Conservation (phyloP, 2,888 invertebrate genomes). For the Papilio elwesi region DNA sequence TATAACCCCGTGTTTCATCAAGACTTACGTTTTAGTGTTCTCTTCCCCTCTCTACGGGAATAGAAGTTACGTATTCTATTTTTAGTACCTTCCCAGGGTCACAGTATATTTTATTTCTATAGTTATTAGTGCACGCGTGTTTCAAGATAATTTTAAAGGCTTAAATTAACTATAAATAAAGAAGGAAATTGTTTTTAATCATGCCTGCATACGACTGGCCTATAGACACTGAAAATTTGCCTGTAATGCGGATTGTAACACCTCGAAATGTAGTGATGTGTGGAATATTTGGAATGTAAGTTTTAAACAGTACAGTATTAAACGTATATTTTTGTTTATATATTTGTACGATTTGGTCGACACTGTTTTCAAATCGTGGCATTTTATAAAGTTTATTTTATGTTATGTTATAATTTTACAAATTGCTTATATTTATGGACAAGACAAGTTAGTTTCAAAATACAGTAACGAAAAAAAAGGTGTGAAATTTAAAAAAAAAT, state of each 20-base stretch:
- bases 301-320: constrained; percentile 52
- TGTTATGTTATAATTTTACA: background rate
- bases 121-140: constrained; percentile 19
- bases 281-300: constrained; percentile 73
- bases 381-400: background rate
- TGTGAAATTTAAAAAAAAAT: background rate
- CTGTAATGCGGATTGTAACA: constrained; percentile 71
- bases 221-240: constrained; percentile 68
- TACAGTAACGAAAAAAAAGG: background rate
- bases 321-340: background rate
- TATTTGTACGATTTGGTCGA: constrained; percentile 29
- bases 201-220: constrained; percentile 67
- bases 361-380: constrained; percentile 28
- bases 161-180: background rate
- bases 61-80: constrained; percentile 38
- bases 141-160: background rate
- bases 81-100: constrained; percentile 34
- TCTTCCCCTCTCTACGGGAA: constrained; percentile 8
- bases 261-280: constrained; percentile 65
- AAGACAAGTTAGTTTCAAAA: background rate
- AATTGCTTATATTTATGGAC: background rate
- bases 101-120: constrained; percentile 10
- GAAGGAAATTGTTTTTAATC: constrained; percentile 39
- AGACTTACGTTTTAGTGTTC: background rate
- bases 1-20: background rate